These are phyloP conservation scores for Drosophila mojavensis DNA, from an alignment of 1,140 invertebrate species.

Conservation along the genomic window DNA sequence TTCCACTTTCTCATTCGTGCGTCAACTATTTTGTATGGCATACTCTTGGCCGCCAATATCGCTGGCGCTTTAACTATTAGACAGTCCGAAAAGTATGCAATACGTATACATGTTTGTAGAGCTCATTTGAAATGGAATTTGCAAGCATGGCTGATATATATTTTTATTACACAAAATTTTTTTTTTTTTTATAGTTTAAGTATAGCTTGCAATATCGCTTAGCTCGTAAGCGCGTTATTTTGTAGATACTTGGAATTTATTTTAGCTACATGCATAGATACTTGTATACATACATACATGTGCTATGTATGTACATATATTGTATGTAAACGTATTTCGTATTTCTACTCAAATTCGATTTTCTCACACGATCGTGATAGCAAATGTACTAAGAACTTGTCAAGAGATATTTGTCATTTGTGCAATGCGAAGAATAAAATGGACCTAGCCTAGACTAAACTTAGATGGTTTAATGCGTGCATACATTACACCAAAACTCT, in stretches of 20 bases:
- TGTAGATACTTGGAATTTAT: slow-evolving; percentile 44
- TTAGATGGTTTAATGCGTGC: neutral
- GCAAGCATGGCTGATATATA: neutral
- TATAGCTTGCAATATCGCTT: slow-evolving; percentile 23
- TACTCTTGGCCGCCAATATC: neutral
- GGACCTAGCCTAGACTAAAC: neutral
- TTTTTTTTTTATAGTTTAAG: slow-evolving; percentile 9
- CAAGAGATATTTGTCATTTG: slow-evolving; percentile 5
- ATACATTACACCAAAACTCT: neutral
- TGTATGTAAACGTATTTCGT: neutral
- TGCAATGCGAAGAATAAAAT: slow-evolving; percentile 18
- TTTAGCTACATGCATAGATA: slow-evolving; percentile 10
- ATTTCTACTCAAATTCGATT: slow-evolving; percentile 29
- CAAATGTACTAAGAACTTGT: slow-evolving; percentile 2
- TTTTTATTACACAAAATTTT: slow-evolving; percentile 8
- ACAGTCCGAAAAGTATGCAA: slow-evolving; percentile 7
- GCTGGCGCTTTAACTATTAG: neutral
- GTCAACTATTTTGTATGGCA: neutral
- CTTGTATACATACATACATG: slow-evolving; percentile 10
- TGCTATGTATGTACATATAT: slow-evolving; percentile 2
- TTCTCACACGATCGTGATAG: slow-evolving; percentile 21
- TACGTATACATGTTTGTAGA: neutral
- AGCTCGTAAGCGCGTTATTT: slow-evolving; percentile 8
- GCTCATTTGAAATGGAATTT: neutral
- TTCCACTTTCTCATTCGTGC: neutral